Evolutionary conservation across 37 sponge, comb jelly and placozoan genomes (phyloP), one percentile per base, ranked within the genome.

Genomic region (Lycopodina hypogea): DNA sequence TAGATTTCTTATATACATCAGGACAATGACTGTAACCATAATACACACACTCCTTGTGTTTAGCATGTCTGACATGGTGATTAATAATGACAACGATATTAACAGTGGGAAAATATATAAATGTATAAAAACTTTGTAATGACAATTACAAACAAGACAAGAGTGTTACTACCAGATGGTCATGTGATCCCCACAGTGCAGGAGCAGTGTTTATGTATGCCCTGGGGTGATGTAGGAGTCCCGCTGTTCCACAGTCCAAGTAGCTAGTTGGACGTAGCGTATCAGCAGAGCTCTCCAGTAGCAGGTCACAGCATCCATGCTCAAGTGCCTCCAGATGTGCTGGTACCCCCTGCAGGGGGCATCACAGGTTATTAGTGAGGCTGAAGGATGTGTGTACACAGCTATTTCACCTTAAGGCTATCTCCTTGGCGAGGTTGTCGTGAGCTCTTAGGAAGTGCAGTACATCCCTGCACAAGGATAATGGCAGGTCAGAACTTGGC

Each of bases 241-340:
- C 17, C 30, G 33, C 30, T 65, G 18, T 4, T 32, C 12, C 3
- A 83, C 74, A 71, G 28, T 86, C 93, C 93, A 95, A 17, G 33
- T 37, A 50, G 67, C 21, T 19, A 95, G 90, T 15, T 32, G 36
- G n/a, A 87, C 69, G 39, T 90, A 92, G 18, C 45, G 35, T 1
- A n/a, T 86, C 52, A 95, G 66, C 45, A 95, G 68, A 26, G 23
- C 3, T 72, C 32, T 73, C 96, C 96, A 95, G 50, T 95, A 95
- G 61, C 84, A 81, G 17, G 21, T 7, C 2, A 95, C 78, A 58
- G 85, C 84, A 18, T 85, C 84, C 84, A 91, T 78, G 14, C 50
- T 40, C 24, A 95, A 69, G 45, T 92, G 83, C 53, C 79, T 60
- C 85, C 83, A 82, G 29, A 95, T 84, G 69, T 90, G 82, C 70